A percentile compares a stretch with the other conserved stretches of the same genome.
phyloP scores from a whole-genome alignment of 2,113 vertebrate genomes.

The Onychostoma macrolepis region DNA sequence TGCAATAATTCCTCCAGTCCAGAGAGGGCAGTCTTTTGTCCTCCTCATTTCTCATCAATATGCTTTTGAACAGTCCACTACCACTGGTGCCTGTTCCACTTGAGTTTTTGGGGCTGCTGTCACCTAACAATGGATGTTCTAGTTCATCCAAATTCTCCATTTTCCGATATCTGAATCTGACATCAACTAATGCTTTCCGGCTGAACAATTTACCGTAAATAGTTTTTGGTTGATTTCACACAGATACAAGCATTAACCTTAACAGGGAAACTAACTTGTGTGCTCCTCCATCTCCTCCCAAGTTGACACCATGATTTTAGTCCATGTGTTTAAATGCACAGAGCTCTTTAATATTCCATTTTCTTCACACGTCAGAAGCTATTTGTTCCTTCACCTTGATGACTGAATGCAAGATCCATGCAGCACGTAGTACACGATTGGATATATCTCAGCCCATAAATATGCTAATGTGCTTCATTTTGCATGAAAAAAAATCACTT shows the following conservation, averaged over 20 bases:
- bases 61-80: constrained; percentile 65
- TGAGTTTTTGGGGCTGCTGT: constrained; percentile 62
- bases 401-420: constrained; percentile 51
- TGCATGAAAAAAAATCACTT: constrained; percentile 55
- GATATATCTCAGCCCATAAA: constrained; percentile 58
- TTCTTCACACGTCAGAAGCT: constrained; percentile 59
- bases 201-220: constrained; percentile 67
- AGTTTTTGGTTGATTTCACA: constrained; percentile 59
- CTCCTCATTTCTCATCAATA: constrained; percentile 75
- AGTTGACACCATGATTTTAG: constrained; percentile 16
- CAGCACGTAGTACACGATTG: constrained; percentile 62
- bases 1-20: constrained; percentile 72
- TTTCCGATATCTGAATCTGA: constrained; percentile 41
- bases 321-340: constrained; percentile 31
- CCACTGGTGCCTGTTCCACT: constrained; percentile 47
- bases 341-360: constrained; percentile 32
- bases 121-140: constrained; percentile 77
- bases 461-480: constrained; percentile 62
- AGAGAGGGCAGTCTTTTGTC: constrained; percentile 70
- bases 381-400: constrained; percentile 53
- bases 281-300: constrained; percentile 1
- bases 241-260: constrained; percentile 51
- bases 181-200: constrained; percentile 59
- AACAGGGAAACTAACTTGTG: not conserved
- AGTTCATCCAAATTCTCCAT: constrained; percentile 78